These are phyloP conservation scores for Apodemus sylvaticus DNA, from an alignment of 2,113 vertebrate genomes.

Conservation along the genomic window DNA sequence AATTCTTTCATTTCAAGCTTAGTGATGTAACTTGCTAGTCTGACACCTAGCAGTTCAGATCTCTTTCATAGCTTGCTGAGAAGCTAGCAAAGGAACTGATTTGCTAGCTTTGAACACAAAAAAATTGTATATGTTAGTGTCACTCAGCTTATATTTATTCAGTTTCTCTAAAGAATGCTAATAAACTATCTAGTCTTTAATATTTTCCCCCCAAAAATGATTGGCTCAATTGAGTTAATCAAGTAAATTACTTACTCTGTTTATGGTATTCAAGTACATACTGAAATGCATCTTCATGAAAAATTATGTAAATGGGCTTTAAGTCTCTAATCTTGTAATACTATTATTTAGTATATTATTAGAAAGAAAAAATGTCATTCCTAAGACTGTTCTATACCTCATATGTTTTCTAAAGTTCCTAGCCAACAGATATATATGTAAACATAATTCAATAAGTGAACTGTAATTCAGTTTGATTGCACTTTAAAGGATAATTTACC, in stretches of 20 bases:
- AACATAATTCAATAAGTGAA: not conserved
- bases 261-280: not conserved
- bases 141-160: not conserved
- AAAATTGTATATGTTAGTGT: not conserved
- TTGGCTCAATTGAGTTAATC: not conserved
- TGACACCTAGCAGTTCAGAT: not conserved
- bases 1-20: not conserved
- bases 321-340: not conserved
- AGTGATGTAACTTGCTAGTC: not conserved
- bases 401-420: not conserved
- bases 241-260: not conserved
- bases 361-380: not conserved
- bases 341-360: not conserved
- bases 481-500: not conserved
- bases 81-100: not conserved
- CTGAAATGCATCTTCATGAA: not conserved
- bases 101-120: not conserved
- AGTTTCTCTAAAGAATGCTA: not conserved
- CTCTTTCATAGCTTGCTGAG: not conserved
- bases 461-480: not conserved
- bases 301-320: not conserved
- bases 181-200: not conserved
- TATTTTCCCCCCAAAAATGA: not conserved
- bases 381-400: not conserved
- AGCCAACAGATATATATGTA: not conserved